Conservation (phyloP, 2,888 invertebrate genomes). For the Morpho achilles region DNA sequence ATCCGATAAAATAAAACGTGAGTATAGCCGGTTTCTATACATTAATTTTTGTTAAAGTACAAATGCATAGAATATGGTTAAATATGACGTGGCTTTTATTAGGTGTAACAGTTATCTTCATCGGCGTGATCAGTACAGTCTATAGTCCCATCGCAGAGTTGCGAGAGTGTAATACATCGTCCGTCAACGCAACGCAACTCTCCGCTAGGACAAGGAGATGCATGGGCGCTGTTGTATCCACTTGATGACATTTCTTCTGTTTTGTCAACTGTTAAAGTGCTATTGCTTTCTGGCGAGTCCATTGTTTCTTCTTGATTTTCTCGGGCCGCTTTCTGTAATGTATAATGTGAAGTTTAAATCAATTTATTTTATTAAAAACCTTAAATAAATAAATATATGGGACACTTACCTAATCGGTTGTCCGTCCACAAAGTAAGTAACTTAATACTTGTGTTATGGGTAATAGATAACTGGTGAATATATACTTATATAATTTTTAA, state of each 20-base stretch:
- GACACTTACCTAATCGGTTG: too few relatives aligned
- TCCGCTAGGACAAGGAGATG: constrained; percentile 72
- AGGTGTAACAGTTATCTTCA: constrained; percentile 81
- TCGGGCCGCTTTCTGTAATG: constrained; percentile 47
- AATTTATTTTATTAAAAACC: too few relatives aligned
- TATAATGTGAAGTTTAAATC: too few relatives aligned
- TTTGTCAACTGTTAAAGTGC: constrained; percentile 32
- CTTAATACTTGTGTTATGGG: too few relatives aligned
- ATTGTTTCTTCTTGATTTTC: constrained; percentile 32
- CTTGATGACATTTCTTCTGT: constrained; percentile 28
- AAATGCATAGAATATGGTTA: too few relatives aligned
- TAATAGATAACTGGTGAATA: too few relatives aligned
- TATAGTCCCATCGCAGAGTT: constrained; percentile 80
- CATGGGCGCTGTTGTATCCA: constrained; percentile 47
- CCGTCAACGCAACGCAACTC: constrained; percentile 82
- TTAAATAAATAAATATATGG: too few relatives aligned
- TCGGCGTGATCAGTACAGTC: constrained; percentile 83
- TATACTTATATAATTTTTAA: too few relatives aligned
- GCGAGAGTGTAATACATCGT: constrained; percentile 80
- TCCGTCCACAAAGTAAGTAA: too few relatives aligned
- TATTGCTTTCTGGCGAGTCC: constrained; percentile 40
- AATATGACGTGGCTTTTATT: constrained; percentile 28
- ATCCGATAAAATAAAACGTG: too few relatives aligned
- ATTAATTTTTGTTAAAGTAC: too few relatives aligned
- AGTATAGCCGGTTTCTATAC: too few relatives aligned